Base-by-base conservation (phyloP, 2,888 invertebrate genomes). In the Diogma glabrata region DNA sequence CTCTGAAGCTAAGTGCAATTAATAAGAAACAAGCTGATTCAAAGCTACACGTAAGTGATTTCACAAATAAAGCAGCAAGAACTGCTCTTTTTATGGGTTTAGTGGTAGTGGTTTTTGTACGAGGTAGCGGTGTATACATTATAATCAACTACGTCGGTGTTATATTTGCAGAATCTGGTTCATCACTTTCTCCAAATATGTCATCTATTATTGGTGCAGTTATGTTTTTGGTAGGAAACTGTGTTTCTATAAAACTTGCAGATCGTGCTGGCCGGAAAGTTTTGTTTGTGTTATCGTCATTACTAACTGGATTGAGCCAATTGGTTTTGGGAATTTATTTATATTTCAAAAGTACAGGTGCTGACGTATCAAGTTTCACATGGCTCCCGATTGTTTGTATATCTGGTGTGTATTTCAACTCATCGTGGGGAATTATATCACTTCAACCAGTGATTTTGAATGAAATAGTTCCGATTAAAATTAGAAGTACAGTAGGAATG, bases 131-230 rank as follows among this genome's bases (percentile, higher is more conserved):
- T 16, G 64, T 64, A 49, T 69, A 66, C 46, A 66, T 64, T 3
- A 61, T 69, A 63, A 49, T 70, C 7, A 69, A 62, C 53, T 69
- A 67, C 23, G 64, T 69, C 3, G 66, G 66, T 1, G 57, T 59
- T 4, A 67, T 70, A n/a, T 70, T 70, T 43, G 17, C 62, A 23
- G 55, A 64, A 51, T 59, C 68, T 7, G 70, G 69, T 0, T 66
- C 67, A 10, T 64, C 56, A 43, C 40, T 70, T 10, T 46, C 61
- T 1, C 66, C 70, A 1, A 63, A 61, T 3, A 47, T 61, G 17
- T 61, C 65, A 0, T 63, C 70, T 4, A 67, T 69, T 3, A 55
- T 67, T 4, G 67, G 70, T 22, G 70, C 65, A 3, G 19, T 54
- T 1, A 66, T 70, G 17, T 70, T 69, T 53, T 64, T 67, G 4